phyloP scores from a whole-genome alignment of 92 coral and sea anemone genomes.

The Palythoa caribaeorum region DNA sequence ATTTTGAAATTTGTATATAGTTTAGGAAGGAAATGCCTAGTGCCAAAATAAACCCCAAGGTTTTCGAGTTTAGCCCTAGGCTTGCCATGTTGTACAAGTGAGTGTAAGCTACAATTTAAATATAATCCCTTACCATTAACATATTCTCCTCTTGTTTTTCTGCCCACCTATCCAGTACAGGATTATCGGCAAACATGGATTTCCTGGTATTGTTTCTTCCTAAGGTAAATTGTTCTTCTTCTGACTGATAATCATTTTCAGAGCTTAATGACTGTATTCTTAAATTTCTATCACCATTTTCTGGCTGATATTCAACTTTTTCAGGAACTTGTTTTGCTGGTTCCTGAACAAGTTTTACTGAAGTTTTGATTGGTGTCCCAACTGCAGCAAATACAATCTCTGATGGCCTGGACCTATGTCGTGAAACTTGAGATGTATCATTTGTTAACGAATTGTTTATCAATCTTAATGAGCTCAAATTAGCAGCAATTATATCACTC shows the following conservation, averaged over 20 bases:
- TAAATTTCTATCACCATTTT: slow-evolving; percentile 55
- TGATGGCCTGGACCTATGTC: slow-evolving; percentile 47
- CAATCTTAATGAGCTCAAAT: slow-evolving; percentile 76
- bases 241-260: slow-evolving; percentile 48
- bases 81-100: no score
- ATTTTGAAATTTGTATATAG: no score
- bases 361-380: slow-evolving; percentile 70
- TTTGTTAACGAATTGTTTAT: slow-evolving; percentile 55
- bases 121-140: slow-evolving; percentile 48
- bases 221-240: slow-evolving; percentile 76
- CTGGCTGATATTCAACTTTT: slow-evolving; percentile 63
- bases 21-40: no score
- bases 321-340: slow-evolving; percentile 49
- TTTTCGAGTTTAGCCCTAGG: no score
- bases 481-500: slow-evolving; percentile 34
- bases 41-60: no score
- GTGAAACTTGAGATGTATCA: slow-evolving; percentile 58
- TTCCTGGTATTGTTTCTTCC: slow-evolving; percentile 77
- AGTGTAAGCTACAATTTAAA: not conserved
- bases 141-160: slow-evolving; percentile 79
- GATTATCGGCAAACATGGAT: slow-evolving; percentile 89
- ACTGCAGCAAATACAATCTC: slow-evolving; percentile 85
- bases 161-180: slow-evolving; percentile 90
- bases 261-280: slow-evolving; percentile 20
- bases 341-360: slow-evolving; percentile 15